Base-by-base conservation (phyloP, 2,888 invertebrate species). In the Eristalis arbustorum region DNA sequence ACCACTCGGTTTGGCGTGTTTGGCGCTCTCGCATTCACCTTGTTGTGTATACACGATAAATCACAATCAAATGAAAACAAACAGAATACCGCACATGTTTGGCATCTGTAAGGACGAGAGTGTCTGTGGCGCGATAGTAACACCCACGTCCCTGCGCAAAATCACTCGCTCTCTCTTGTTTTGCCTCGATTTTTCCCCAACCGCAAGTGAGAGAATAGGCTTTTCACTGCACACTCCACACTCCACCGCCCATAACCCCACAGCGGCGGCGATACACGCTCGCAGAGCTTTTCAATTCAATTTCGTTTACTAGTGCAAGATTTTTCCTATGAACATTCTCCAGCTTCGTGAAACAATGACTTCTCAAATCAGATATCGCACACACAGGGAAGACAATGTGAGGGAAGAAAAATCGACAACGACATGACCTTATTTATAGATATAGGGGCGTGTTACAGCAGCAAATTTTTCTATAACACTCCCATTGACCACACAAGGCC, bases 351-450 rank as follows among this genome's bases (percentile, higher is more conserved):
- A 83, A 79, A 85, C 78, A 83, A 87, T 87, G 79, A 83, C 74
- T 77, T 78, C 71, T 74, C 37, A 61, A 75, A 79, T 75, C 78
- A 42, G 22, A 75, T 40, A 75, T 64, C 71, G 61, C 64, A 82
- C 75, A 82, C 75, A 79, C 49, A 72, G 75, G 69, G 67, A 63
- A 78, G 40, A 83, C 75, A 82, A 87, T 83, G 78, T 74, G 78
- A 49, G 49, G 74, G 74, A 69, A 23, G 59, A 75, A 76, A 84
- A 85, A 66, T 73, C 81, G 73, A 81, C 74, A 69, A 77, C 76
- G 23, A 69, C 75, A 78, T 87, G 87, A 87, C 87, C 87, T 87
- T 87, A 83, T 87, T 87, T 79, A 87, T 87, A 79, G 82, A 87
- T 40, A 87, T 83, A 75, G 78, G 87, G 87, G 87, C 87, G 87